phyloP scores from a whole-genome alignment of 2,113 vertebrate species.

The Indicator indicator region DNA sequence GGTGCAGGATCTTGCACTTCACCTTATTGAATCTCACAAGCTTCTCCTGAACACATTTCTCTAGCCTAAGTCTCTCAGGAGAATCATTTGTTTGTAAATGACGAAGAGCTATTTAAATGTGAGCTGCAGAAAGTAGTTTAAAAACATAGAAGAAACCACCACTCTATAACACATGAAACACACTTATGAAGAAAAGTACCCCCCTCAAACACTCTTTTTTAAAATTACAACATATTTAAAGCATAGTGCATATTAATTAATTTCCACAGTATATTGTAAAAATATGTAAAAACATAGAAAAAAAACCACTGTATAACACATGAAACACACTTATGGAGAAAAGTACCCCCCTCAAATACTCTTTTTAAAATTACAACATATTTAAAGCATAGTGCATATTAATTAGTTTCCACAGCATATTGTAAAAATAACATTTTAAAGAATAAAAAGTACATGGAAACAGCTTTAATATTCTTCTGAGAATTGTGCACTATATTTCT shows the following conservation, averaged over 20 bases:
- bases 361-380: slow-evolving; percentile 20
- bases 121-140: background rate
- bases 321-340: background rate
- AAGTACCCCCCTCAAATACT: background rate
- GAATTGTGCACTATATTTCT: background rate
- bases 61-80: no score
- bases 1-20: no score
- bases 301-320: background rate
- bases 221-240: slow-evolving; percentile 17
- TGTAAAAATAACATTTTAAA: background rate
- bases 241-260: slow-evolving; percentile 34
- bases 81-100: background rate
- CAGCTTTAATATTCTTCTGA: background rate
- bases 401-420: slow-evolving; percentile 20
- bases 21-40: no score
- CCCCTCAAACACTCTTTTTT: background rate
- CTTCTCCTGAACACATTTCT: no score
- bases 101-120: slow-evolving; percentile 12
- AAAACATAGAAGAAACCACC: background rate
- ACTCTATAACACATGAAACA: background rate
- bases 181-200: background rate
- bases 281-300: background rate
- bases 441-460: background rate
- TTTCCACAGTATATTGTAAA: background rate
- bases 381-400: slow-evolving; percentile 4